Evolutionary conservation across 2,797 vertebrate genomes (phyloP), one percentile per base, ranked within the genome.

Genomic region (Telmatherina bonti): DNA sequence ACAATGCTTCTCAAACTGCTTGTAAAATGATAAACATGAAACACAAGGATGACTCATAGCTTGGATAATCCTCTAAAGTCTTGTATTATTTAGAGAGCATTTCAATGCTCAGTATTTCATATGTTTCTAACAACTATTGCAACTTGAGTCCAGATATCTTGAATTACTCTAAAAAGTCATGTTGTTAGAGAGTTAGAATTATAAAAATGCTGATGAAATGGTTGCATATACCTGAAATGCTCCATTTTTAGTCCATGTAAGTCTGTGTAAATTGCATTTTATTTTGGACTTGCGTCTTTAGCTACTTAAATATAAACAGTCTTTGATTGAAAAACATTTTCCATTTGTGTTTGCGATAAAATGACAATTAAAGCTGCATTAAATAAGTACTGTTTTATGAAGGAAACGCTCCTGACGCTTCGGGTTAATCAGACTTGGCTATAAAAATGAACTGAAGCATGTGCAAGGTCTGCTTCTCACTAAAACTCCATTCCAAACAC

Each of bases 1-100:
- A 74, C 49, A 54, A 27, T 16, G 20, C 62, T 63, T 71, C 47
- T 78, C 30, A 57, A 78, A 68, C 33, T 30, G 38, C 16, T 66
- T 27, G 15, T 61, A 27, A 76, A 70, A 63, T 63, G 78, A 67
- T 52, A 64, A 72, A 64, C 47, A 5, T 55, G 54, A 80, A 74
- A 60, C 35, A 8, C 6, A 26, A 36, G 2, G 22, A 57, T 76
- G 53, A 82, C 52, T 73, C 58, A 56, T 27, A 43, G 24, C 38
- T n/a, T 62, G 60, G 31, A 70, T 31, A 7, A 76, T 11, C 29
- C 2, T 6, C 45, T 64, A 38, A 41, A 53, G 31, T 27, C 27
- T 57, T 58, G 11, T 18, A 15, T 43, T 67, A 57, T 53, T 70
- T 47, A 70, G 55, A 62, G 24, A 73, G 7, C 56, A 36, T 31